A percentile compares a stretch with the other conserved stretches of the same genome.
These are phyloP conservation scores for Drosophila bunnanda DNA, from an alignment of 2,888 invertebrate species.

Conservation along the genomic window DNA sequence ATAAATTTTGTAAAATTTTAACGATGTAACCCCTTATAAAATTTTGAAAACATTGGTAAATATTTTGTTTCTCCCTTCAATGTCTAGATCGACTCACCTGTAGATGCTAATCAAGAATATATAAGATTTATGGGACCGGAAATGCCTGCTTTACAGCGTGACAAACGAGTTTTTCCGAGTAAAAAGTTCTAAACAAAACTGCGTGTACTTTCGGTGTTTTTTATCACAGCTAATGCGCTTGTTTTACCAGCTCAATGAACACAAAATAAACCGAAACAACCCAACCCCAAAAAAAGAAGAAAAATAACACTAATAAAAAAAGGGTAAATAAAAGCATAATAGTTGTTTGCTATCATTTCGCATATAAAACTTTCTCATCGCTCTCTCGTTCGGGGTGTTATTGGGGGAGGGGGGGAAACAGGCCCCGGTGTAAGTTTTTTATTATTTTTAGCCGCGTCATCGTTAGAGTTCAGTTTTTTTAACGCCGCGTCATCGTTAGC, in stretches of 20 bases:
- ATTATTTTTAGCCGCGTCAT: slow-evolving; percentile 64
- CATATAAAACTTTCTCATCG: slow-evolving; percentile 41
- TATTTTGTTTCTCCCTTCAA: no score
- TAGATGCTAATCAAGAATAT: no score
- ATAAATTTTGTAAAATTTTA: no score
- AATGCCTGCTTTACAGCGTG: no score
- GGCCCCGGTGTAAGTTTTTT: slow-evolving; percentile 46
- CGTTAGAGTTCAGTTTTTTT: slow-evolving; percentile 70
- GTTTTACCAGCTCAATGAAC: slow-evolving; percentile 7
- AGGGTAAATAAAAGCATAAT: slow-evolving; percentile 30
- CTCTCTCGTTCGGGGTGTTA: slow-evolving; percentile 9
- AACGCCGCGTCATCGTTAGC: slow-evolving; percentile 66
- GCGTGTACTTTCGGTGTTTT: slow-evolving; percentile 9
- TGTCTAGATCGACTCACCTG: no score
- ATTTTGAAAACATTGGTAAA: no score
- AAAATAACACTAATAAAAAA: slow-evolving; percentile 19
- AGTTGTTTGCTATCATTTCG: slow-evolving; percentile 30
- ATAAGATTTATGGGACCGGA: no score
- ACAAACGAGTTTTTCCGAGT: no score
- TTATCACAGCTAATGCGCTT: slow-evolving; percentile 27
- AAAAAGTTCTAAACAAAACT: slow-evolving; percentile 14
- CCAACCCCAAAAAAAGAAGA: neutral
- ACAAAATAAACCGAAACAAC: neutral
- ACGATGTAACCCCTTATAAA: no score
- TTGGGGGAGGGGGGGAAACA: slow-evolving; percentile 38